phyloP scores from a whole-genome alignment of 2,888 invertebrate species.

The Germaria angustata region DNA sequence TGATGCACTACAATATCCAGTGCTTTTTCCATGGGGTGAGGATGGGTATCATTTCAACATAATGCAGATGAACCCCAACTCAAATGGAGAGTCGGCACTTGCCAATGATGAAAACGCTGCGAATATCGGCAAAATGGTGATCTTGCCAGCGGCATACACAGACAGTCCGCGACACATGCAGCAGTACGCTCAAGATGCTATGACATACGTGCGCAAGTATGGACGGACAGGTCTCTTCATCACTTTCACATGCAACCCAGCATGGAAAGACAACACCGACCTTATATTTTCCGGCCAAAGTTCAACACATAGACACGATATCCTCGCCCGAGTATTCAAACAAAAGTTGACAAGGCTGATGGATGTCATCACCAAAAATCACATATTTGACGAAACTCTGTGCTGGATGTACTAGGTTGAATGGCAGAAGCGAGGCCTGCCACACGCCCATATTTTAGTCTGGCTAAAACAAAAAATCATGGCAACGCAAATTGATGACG shows the following conservation, averaged over 20 bases:
- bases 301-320: constrained; percentile 2
- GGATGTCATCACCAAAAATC: constrained; percentile 23
- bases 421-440: constrained; percentile 22
- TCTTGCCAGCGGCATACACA: constrained; percentile 23
- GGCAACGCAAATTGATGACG: constrained; percentile 22
- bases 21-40: not conserved
- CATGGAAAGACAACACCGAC: constrained; percentile 17
- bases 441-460: constrained; percentile 42
- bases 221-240: constrained; percentile 8
- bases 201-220: not conserved
- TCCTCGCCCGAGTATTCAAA: constrained; percentile 24
- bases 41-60: constrained; percentile 12
- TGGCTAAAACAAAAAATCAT: constrained; percentile 23
- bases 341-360: constrained; percentile 32
- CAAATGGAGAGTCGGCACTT: not conserved
- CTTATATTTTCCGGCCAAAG: constrained; percentile 31
- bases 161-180: constrained; percentile 33
- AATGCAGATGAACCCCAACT: constrained; percentile 32
- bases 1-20: not conserved
- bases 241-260: constrained; percentile 20
- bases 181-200: constrained; percentile 8
- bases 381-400: constrained; percentile 20
- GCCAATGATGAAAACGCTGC: not conserved
- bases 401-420: constrained; percentile 1
- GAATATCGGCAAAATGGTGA: constrained; percentile 10